phyloP scores from a whole-genome alignment of 2,113 vertebrate species.

The Nothobranchius kuhntae region DNA sequence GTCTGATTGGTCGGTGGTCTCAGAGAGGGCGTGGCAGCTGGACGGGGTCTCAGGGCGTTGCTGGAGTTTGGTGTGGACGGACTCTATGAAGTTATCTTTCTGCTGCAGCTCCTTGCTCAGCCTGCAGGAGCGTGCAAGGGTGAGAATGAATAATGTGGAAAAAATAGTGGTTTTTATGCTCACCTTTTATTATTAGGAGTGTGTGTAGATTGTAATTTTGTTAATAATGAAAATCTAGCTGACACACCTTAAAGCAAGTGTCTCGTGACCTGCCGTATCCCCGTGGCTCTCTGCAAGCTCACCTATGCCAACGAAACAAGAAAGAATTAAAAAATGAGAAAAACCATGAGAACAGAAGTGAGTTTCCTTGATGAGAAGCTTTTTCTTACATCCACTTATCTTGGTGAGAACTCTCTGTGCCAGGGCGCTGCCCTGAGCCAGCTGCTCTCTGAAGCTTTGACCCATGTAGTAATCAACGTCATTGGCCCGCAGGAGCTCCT shows the following conservation, averaged over 20 bases:
- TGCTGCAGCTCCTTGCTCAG: slow-evolving; percentile 89
- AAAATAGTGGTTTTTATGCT: too few species aligned
- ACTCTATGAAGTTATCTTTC: slow-evolving; percentile 90
- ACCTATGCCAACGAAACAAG: slow-evolving; percentile 69
- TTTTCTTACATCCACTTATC: slow-evolving; percentile 85
- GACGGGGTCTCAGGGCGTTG: slow-evolving; percentile 81
- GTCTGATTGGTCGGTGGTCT: slow-evolving; percentile 86
- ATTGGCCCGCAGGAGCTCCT: slow-evolving; percentile 90
- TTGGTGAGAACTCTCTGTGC: slow-evolving; percentile 85
- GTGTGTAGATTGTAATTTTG: neutral
- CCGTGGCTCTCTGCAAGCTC: slow-evolving; percentile 79
- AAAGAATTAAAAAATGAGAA: neutral
- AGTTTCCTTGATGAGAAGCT: neutral
- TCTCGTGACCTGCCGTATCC: slow-evolving; percentile 82
- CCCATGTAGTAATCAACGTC: slow-evolving; percentile 96
- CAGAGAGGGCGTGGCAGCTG: slow-evolving; percentile 85
- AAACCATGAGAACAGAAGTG: neutral
- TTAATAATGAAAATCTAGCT: neutral
- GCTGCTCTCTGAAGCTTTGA: slow-evolving; percentile 91
- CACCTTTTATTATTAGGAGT: neutral
- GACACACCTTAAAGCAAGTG: slow-evolving; percentile 86
- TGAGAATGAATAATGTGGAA: neutral
- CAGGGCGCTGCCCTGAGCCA: slow-evolving; percentile 85
- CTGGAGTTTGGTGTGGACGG: slow-evolving; percentile 87
- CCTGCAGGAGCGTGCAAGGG: slow-evolving; percentile 63